These are phyloP conservation scores for Mesorhabditis spiculigera DNA, from an alignment of 2,888 invertebrate genomes.

Conservation along the genomic window DNA sequence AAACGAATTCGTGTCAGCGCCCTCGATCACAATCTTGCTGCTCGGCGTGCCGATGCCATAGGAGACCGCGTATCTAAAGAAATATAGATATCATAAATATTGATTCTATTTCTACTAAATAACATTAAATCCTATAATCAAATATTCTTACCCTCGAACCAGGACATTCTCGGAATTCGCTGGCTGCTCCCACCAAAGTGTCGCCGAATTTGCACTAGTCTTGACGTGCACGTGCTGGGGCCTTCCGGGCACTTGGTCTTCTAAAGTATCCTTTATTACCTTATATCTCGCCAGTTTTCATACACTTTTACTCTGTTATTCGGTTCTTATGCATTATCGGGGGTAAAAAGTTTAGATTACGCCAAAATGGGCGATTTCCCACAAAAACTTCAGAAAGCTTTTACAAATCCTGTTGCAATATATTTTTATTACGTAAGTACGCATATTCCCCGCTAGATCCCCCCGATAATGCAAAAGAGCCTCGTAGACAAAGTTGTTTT, in stretches of 20 bases:
- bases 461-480: too few species aligned
- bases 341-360: too few species aligned
- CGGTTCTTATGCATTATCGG: too few species aligned
- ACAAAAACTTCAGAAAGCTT: too few species aligned
- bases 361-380: too few species aligned
- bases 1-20: conserved; percentile 47
- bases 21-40: conserved; percentile 50
- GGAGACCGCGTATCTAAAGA: conserved; percentile 31
- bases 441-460: too few species aligned
- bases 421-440: too few species aligned
- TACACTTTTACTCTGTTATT: too few species aligned
- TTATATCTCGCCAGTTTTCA: background rate
- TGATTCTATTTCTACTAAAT: background rate
- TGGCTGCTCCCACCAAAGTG: conserved; percentile 56
- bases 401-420: too few species aligned
- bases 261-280: conserved; percentile 27
- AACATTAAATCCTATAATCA: background rate
- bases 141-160: conserved; percentile 45
- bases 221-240: conserved; percentile 49
- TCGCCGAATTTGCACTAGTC: conserved; percentile 40
- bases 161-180: conserved; percentile 38
- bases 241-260: conserved; percentile 50
- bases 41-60: conserved; percentile 52
- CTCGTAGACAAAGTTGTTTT: too few species aligned
- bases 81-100: background rate